phyloP scores from a whole-genome alignment of 2,113 vertebrate species.

The Aviceda subcristata region DNA sequence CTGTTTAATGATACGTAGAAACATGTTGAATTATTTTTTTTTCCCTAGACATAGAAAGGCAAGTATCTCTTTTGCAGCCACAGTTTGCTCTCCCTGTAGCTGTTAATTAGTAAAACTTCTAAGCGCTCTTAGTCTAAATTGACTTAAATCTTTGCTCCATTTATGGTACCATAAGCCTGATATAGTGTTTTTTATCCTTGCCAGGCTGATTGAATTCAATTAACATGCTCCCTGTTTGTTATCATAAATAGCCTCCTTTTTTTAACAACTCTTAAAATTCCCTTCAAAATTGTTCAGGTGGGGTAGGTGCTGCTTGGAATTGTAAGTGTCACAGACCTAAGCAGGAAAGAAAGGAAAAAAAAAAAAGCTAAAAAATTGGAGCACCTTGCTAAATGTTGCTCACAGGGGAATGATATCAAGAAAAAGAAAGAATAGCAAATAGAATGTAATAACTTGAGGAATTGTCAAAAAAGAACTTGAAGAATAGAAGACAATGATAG shows the following conservation, averaged over 20 bases:
- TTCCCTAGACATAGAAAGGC: background rate
- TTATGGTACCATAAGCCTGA: background rate
- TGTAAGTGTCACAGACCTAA: background rate
- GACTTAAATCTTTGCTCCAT: background rate
- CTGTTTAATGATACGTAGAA: background rate
- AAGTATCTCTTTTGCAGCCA: background rate
- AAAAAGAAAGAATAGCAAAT: background rate
- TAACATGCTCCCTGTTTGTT: background rate
- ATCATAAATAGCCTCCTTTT: background rate
- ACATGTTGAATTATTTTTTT: background rate
- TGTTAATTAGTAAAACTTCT: constrained; percentile 3
- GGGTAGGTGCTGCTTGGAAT: background rate
- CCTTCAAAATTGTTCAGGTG: background rate
- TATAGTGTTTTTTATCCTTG: background rate
- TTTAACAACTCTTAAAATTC: background rate
- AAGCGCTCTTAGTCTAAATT: background rate
- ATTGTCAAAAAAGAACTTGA: background rate
- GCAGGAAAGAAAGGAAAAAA: background rate
- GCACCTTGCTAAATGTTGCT: background rate
- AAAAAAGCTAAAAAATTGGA: background rate
- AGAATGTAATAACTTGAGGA: background rate
- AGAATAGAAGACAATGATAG: background rate
- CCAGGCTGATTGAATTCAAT: background rate
- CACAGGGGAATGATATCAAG: background rate
- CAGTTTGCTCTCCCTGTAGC: background rate